Conservation (phyloP, 2,888 invertebrate species). For the Oscheius sp. region DNA sequence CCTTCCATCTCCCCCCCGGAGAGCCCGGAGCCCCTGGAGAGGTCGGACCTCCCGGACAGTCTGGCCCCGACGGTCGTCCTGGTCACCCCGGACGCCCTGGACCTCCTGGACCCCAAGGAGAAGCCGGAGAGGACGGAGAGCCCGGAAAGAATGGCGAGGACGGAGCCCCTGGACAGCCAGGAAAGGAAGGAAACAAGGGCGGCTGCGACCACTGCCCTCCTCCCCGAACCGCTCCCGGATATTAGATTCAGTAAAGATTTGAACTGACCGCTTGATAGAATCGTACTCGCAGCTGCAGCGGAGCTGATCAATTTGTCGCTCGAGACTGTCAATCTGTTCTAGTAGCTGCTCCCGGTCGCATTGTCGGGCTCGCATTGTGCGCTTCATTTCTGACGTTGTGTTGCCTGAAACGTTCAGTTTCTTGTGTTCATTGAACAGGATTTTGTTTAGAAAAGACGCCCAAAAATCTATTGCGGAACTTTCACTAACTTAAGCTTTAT, state of each 20-base stretch:
- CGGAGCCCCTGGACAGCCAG: constrained; percentile 50
- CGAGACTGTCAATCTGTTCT: constrained; percentile 65
- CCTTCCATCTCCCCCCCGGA: constrained; percentile 48
- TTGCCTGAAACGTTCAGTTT: constrained; percentile 39
- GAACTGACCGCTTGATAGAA: constrained; percentile 62
- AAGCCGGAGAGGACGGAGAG: constrained; percentile 43
- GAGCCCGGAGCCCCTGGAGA: constrained; percentile 54
- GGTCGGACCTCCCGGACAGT: constrained; percentile 48
- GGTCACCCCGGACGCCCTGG: constrained; percentile 53
- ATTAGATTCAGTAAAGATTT: constrained; percentile 30
- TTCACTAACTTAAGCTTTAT: too few relatives aligned
- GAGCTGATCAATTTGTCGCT: constrained; percentile 66
- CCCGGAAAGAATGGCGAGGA: constrained; percentile 50
- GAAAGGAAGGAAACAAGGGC: constrained; percentile 52
- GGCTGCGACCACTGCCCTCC: constrained; percentile 58
- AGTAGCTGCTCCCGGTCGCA: constrained; percentile 57
- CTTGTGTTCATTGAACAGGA: too few relatives aligned
- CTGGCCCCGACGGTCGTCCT: constrained; percentile 53
- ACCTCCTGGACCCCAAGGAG: constrained; percentile 41
- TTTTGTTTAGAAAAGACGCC: too few relatives aligned
- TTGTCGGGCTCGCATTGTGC: constrained; percentile 64
- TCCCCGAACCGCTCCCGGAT: constrained; percentile 56
- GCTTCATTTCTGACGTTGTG: constrained; percentile 62
- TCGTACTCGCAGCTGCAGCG: constrained; percentile 69
- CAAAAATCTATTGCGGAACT: too few relatives aligned